phyloP scores from a whole-genome alignment of 2,113 vertebrate genomes.

The Ceyx cyanopectus region DNA sequence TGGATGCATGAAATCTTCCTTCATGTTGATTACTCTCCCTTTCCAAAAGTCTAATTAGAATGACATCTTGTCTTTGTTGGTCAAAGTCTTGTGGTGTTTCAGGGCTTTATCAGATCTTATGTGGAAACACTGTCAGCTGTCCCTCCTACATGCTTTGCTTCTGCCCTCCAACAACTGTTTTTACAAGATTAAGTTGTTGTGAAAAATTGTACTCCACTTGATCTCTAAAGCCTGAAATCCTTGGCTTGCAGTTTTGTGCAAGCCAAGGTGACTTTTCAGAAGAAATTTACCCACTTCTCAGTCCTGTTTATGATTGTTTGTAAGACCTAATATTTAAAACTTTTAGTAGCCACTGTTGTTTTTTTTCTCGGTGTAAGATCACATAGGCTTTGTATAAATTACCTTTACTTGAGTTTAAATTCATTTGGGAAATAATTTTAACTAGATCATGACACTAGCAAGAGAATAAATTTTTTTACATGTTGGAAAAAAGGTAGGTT shows the following conservation, averaged over 20 bases:
- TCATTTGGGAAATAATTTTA: not conserved
- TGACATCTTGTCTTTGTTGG: not conserved
- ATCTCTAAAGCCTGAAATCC: conserved; percentile 12
- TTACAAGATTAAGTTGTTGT: not conserved
- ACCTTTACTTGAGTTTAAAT: not conserved
- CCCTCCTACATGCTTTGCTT: not conserved
- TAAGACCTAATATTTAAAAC: not conserved
- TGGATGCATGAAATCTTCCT: not conserved
- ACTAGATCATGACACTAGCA: not conserved
- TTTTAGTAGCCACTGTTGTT: not conserved
- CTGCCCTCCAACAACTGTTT: not conserved
- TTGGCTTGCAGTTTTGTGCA: not conserved
- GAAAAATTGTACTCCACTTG: conserved; percentile 25
- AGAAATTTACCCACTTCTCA: not conserved
- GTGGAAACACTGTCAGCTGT: not conserved
- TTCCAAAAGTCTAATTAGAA: not conserved
- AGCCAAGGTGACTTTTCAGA: not conserved
- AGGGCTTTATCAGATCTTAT: not conserved
- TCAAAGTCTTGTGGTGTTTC: not conserved
- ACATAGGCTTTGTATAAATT: not conserved
- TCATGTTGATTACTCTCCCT: not conserved
- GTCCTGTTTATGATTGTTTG: not conserved
- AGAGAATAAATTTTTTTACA: not conserved
- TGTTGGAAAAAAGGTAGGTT: not conserved
- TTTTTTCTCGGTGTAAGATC: not conserved